These are phyloP conservation scores for Acleris emargana DNA, from an alignment of 2,888 invertebrate species.

Conservation along the genomic window DNA sequence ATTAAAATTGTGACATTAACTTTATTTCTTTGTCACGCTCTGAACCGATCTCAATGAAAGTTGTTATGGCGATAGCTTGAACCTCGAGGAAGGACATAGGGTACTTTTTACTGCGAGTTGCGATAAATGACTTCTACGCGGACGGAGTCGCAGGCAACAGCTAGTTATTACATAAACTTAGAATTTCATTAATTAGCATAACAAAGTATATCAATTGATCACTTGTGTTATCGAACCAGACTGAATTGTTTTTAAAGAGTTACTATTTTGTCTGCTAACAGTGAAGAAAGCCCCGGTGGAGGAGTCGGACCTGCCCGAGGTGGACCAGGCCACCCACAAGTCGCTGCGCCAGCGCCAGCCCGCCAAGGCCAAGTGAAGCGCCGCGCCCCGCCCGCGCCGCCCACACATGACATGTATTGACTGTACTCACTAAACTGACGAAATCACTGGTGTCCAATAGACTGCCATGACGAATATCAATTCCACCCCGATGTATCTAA, in stretches of 20 bases:
- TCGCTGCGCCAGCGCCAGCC: conserved; percentile 85
- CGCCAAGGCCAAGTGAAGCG: conserved; percentile 83
- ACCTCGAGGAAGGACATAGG: no score
- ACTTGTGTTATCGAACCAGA: no score
- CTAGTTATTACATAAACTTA: no score
- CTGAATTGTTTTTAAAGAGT: not conserved
- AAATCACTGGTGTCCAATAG: conserved; percentile 12
- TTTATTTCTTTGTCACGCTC: no score
- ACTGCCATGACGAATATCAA: conserved; percentile 26
- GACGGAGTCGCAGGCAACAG: no score
- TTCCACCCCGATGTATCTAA: conserved; percentile 1
- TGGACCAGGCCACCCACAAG: conserved; percentile 94
- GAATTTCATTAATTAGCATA: no score
- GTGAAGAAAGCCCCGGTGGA: conserved; percentile 87
- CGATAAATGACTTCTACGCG: no score
- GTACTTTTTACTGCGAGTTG: no score
- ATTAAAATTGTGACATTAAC: no score
- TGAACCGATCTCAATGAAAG: no score
- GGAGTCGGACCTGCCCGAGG: conserved; percentile 96
- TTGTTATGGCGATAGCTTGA: no score
- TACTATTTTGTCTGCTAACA: conserved; percentile 55
- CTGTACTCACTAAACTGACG: conserved; percentile 16
- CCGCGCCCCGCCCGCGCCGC: conserved; percentile 26
- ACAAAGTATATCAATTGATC: no score
- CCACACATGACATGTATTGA: conserved; percentile 23